Evolutionary conservation across 2,888 invertebrate species (phyloP), one percentile per base, ranked within the genome.

Genomic region (Troglohyphantes excavatus): DNA sequence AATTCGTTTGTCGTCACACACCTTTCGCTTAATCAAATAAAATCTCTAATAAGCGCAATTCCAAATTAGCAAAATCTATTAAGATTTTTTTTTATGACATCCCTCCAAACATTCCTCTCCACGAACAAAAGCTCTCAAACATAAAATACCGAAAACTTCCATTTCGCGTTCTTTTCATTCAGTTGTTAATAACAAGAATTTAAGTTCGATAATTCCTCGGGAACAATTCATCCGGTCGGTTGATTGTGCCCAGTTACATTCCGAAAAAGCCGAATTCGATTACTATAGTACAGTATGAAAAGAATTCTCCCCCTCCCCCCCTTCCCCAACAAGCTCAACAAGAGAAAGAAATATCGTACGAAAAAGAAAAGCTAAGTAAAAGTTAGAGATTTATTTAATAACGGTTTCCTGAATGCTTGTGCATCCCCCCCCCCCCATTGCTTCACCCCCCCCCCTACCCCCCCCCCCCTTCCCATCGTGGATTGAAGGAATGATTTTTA

Each of bases 301-400:
- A 65, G 61, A 63, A 39, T 78, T 78, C 17, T 33, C 33, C 26
- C 26, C 43, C 33, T 33, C 33, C n/a, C n/a, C n/a, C 3, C 3
- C 3, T 6, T 9, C 5, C 3, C 5, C 5, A 33, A 33, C 33
- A 33, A 33, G 17, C n/a, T n/a, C 5, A 53, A 13, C 53, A 53
- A 53, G 17, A 53, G 53, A 53, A 53, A 53, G 53, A 53, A 39
- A 39, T 13, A 39, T 2, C 13, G 39, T 11, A 53, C 17, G n/a
- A 5, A 53, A 65, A 26, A 78, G 21, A 65, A 67, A 79, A 39
- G 23, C 11, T 29, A 2, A 65, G 43, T 65, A 65, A 79, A 67
- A 65, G 78, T 67, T 79, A 27, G 46, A 79, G 78, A 79, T 79
- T 79, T 79, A 79, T 79, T 79, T 79, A 79, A 79, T 79, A 79